Conservation (phyloP, 23 tunicate genomes). For the Botrylloides violaceus region DNA sequence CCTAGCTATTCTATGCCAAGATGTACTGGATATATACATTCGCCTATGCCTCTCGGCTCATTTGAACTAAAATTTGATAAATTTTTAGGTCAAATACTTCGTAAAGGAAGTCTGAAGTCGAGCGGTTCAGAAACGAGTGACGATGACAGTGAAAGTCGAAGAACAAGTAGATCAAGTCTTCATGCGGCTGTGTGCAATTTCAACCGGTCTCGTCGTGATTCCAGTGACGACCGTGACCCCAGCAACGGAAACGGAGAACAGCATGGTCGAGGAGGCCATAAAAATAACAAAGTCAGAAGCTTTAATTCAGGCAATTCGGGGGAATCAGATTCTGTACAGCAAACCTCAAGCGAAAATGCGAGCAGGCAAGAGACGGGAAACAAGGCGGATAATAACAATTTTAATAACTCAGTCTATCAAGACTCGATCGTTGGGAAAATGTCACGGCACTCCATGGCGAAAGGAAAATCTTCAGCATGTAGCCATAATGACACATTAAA, state of each 20-base stretch:
- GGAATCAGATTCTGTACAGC: not conserved
- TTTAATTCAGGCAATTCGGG: not conserved
- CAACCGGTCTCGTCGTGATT: conserved; percentile 34
- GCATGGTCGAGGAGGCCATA: conserved; percentile 1
- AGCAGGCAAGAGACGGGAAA: not conserved
- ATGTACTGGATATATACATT: too few species aligned
- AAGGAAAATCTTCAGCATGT: not conserved
- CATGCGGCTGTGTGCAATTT: conserved; percentile 19
- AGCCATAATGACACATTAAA: not conserved
- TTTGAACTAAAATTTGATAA: not conserved
- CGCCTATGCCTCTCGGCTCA: too few species aligned
- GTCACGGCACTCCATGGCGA: not conserved
- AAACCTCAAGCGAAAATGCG: not conserved
- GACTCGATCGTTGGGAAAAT: not conserved
- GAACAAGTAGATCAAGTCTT: conserved; percentile 47
- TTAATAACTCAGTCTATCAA: conserved; percentile 7
- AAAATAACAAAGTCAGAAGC: not conserved
- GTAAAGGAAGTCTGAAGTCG: conserved; percentile 17
- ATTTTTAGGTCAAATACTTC: not conserved
- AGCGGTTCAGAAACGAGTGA: conserved; percentile 56
- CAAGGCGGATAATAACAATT: conserved; percentile 9
- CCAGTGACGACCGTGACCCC: conserved; percentile 53
- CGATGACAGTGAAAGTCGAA: conserved; percentile 55
- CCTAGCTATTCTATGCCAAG: too few species aligned
- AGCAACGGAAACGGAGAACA: conserved; percentile 6